Percentiles rank a stretch among this genome's conserved stretches.
Conservation (phyloP, 2,888 invertebrate genomes). For the Cryptosula pallasiana region DNA sequence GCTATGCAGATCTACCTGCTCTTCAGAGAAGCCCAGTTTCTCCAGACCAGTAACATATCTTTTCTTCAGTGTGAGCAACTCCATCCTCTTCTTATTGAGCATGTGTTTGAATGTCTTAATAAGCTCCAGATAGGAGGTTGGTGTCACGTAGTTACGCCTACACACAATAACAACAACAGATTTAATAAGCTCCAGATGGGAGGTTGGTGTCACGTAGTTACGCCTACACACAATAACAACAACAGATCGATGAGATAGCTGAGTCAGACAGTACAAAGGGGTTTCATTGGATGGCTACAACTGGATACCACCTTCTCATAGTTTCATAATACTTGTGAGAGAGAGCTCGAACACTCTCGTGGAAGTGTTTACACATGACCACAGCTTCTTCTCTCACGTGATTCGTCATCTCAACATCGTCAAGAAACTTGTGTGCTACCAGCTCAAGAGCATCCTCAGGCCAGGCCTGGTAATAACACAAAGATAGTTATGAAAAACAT, state of each 20-base stretch:
- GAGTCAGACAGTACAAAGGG: no score
- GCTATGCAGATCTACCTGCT: conserved; percentile 37
- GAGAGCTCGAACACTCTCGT: conserved; percentile 45
- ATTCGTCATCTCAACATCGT: conserved; percentile 51
- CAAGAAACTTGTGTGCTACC: conserved; percentile 51
- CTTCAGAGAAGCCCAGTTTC: conserved; percentile 50
- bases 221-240: conserved; percentile 36
- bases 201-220: conserved; percentile 52
- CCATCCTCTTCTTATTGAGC: conserved; percentile 47
- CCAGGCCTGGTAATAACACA: conserved; percentile 56
- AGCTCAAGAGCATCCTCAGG: conserved; percentile 52
- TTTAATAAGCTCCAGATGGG: conserved; percentile 51
- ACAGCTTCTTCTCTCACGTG: conserved; percentile 45
- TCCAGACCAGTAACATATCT: conserved; percentile 61
- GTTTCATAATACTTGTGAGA: conserved; percentile 49
- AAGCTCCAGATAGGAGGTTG: conserved; percentile 51
- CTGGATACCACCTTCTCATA: conserved; percentile 34
- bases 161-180: no score
- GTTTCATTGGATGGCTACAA: no score
- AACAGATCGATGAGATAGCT: no score
- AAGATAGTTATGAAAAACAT: background rate
- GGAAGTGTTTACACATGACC: conserved; percentile 52
- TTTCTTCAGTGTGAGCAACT: conserved; percentile 52
- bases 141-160: conserved; percentile 49
- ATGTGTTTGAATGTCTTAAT: conserved; percentile 52